Conservation (phyloP, 2,113 vertebrate species). For the Brachyhypopomus occidentalis region DNA sequence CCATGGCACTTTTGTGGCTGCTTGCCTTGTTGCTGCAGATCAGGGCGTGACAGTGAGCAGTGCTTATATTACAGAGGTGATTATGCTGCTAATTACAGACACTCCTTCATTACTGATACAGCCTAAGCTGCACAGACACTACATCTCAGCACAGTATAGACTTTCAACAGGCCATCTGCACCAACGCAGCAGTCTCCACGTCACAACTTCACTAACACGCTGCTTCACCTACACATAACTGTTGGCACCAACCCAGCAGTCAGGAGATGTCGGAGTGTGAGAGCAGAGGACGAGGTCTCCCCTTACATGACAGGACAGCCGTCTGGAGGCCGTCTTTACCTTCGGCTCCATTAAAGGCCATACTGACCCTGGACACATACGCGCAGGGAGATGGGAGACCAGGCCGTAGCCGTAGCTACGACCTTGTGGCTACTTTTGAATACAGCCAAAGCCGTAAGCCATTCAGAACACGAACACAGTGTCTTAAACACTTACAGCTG, state of each 20-base stretch:
- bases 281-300: conserved; percentile 13
- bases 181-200: conserved; percentile 19
- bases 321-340: not conserved
- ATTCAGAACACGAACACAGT: not conserved
- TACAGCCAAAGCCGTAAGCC: not conserved
- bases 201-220: conserved; percentile 68
- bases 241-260: too few relatives aligned
- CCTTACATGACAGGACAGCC: too few relatives aligned
- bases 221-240: conserved; percentile 55
- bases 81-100: conserved; percentile 82
- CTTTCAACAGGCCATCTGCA: too few relatives aligned
- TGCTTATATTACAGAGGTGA: conserved; percentile 79
- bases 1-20: conserved; percentile 33
- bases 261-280: conserved; percentile 8
- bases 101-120: conserved; percentile 78
- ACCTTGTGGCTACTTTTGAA: not conserved
- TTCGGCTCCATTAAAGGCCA: not conserved
- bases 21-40: conserved; percentile 45
- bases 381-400: not conserved
- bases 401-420: too few relatives aligned
- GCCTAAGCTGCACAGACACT: conserved; percentile 73
- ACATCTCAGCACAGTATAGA: conserved; percentile 49
- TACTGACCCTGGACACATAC: not conserved
- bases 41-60: conserved; percentile 68
- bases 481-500: conserved; percentile 5